Evolutionary conservation across 2,888 invertebrate genomes (phyloP), one percentile per base, ranked within the genome.

Genomic region (Andrena bucephala): DNA sequence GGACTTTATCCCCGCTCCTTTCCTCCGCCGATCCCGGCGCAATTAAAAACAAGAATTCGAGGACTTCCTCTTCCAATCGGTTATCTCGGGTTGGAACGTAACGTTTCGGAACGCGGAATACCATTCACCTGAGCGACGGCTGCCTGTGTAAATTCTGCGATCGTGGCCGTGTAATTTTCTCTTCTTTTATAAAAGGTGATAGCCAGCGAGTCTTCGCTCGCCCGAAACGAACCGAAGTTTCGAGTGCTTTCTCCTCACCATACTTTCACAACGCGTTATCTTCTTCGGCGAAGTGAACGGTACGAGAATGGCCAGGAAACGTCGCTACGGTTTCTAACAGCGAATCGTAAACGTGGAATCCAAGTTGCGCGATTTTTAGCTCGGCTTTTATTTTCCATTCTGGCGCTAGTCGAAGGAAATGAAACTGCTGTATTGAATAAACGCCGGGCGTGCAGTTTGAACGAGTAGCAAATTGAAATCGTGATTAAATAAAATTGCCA

Each of bases 161-260:
- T 16, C 42, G 42, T 42, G 5, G 42, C 16, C 16, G 13, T 16
- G 42, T 42, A 42, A 42, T 42, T 42, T 42, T 42, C 42, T 42
- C 42, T 5, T 42, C 42, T 42, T 42, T 42, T 42, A 42, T 42
- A 42, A 42, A 16, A 16, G 42, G 42, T 1, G 42, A 42, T 42
- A 42, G 42, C 42, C 1, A 42, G 42, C 42, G 16, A 42, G 42
- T 77, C 42, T 67, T 62, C 62, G 31, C 60, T 80, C 70, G 70
- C 10, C 81, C 48, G 67, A 80, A 79, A 59, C 83, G 52, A 80
- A 77, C 82, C 74, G 74, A 88, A 89, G 89, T 87, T 85, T 85
- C 86, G 86, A 85, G 87, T 92, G 91, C 91, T 92, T 91, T 91
- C 91, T 90, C 90, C 36, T 66, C 52, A 88, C 83, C 78, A 87